These are phyloP conservation scores for Cheilosia soror DNA, from an alignment of 2,888 invertebrate species.

Conservation along the genomic window DNA sequence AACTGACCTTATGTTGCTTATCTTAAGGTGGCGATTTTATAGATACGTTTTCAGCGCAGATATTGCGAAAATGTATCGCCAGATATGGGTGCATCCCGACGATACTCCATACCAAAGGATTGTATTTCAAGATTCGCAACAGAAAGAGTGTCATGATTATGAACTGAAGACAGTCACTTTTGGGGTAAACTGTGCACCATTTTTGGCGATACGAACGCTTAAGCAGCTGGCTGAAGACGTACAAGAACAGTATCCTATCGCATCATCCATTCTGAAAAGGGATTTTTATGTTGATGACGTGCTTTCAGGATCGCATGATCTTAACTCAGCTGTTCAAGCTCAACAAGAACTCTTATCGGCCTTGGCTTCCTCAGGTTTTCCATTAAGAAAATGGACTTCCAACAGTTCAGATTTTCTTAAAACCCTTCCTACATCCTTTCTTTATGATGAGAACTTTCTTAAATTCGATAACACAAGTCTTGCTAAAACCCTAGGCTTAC, in stretches of 20 bases:
- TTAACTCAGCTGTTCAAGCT: no score
- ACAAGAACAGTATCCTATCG: slow-evolving; percentile 9
- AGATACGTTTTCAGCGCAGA: not conserved
- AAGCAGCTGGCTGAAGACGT: slow-evolving; percentile 2
- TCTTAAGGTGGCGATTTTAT: not conserved
- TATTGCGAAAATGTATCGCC: not conserved
- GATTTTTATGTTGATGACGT: no score
- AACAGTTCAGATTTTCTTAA: no score
- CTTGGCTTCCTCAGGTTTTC: no score
- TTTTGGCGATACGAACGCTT: slow-evolving; percentile 1
- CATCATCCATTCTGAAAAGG: no score
- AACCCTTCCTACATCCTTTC: no score
- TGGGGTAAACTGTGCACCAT: slow-evolving; percentile 25
- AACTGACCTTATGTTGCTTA: not conserved
- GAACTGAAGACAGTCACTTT: slow-evolving; percentile 27
- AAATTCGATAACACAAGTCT: no score
- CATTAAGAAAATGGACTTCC: no score
- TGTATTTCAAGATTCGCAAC: not conserved
- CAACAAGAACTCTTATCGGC: no score
- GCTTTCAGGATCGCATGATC: no score
- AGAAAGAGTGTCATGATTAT: not conserved
- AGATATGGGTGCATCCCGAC: slow-evolving; percentile 1
- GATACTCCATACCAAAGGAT: not conserved
- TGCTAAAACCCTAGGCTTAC: no score
- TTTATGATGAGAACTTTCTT: no score